Percentiles rank a stretch among this genome's conserved stretches.
These are phyloP conservation scores for Trichacis sp. DNA, from an alignment of 2,888 invertebrate genomes.

Conservation along the genomic window DNA sequence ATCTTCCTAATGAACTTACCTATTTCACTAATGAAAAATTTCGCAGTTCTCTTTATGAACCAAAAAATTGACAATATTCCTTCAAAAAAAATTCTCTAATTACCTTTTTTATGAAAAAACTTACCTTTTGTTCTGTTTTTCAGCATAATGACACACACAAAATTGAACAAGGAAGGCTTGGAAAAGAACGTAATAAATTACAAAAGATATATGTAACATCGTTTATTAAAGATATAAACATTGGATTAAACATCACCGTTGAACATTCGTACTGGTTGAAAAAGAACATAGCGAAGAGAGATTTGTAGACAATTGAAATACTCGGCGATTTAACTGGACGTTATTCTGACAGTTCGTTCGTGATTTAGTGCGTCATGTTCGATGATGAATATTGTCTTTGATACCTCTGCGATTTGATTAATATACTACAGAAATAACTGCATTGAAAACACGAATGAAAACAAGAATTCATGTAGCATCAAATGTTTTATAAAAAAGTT, in stretches of 20 bases:
- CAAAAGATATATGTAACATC: conserved; percentile 6
- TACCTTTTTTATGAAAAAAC: no score
- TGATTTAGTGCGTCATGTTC: not conserved
- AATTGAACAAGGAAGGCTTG: not conserved
- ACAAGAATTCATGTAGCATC: no score
- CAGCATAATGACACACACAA: no score
- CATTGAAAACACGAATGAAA: no score
- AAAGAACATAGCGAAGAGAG: not conserved
- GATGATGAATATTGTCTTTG: not conserved
- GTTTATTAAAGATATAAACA: conserved; percentile 39
- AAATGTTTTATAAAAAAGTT: no score
- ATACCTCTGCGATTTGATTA: not conserved
- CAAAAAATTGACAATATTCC: no score
- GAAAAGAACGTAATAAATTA: not conserved
- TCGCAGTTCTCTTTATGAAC: no score
- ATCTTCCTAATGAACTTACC: not conserved
- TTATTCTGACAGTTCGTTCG: not conserved
- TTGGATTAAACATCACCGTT: conserved; percentile 42
- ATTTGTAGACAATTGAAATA: conserved; percentile 11
- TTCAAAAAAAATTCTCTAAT: no score
- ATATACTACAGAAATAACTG: not conserved
- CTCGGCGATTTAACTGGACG: conserved; percentile 8
- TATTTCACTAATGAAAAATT: no score
- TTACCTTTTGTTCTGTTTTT: no score
- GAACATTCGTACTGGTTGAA: conserved; percentile 6